phyloP scores from a whole-genome alignment of 2,113 vertebrate genomes.

The Thalassoma bifasciatum region DNA sequence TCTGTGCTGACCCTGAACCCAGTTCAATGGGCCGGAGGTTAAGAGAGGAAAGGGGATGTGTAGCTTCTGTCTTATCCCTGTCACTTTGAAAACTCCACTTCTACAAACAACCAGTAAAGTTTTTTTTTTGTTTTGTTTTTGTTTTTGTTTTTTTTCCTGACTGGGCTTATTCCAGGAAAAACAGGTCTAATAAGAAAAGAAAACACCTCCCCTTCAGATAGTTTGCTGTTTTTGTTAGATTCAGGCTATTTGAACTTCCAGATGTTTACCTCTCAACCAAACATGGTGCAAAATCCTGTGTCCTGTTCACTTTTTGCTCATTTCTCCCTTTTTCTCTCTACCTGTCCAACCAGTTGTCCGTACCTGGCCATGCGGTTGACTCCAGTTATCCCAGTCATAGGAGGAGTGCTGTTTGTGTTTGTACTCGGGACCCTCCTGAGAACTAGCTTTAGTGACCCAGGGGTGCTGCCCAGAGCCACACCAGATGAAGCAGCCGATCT shows the following conservation, averaged over 20 bases:
- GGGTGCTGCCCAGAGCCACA: slow-evolving; percentile 92
- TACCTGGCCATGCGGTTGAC: slow-evolving; percentile 90
- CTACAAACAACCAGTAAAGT: too few species aligned
- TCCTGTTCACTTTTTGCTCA: neutral
- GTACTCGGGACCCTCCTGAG: slow-evolving; percentile 94
- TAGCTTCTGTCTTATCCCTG: too few species aligned
- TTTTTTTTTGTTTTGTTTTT: too few species aligned
- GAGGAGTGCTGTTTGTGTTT: slow-evolving; percentile 92
- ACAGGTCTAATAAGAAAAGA: neutral
- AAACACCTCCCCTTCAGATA: neutral
- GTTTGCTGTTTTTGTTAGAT: neutral
- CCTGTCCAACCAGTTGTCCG: slow-evolving; percentile 84
- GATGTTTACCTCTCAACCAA: neutral
- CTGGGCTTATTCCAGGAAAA: neutral
- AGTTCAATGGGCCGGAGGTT: too few species aligned
- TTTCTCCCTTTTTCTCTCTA: slow-evolving; percentile 26
- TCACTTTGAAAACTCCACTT: too few species aligned
- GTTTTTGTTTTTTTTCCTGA: too few species aligned
- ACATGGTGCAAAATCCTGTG: neutral
- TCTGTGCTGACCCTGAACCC: too few species aligned
- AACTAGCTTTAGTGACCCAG: slow-evolving; percentile 96
- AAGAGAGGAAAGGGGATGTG: too few species aligned
- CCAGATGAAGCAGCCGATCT: slow-evolving; percentile 94
- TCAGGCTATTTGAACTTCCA: neutral
- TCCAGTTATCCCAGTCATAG: slow-evolving; percentile 92